Evolutionary conservation across 2,888 invertebrate species (phyloP), one percentile per base, ranked within the genome.

Genomic region (Yponomeuta cagnagella): DNA sequence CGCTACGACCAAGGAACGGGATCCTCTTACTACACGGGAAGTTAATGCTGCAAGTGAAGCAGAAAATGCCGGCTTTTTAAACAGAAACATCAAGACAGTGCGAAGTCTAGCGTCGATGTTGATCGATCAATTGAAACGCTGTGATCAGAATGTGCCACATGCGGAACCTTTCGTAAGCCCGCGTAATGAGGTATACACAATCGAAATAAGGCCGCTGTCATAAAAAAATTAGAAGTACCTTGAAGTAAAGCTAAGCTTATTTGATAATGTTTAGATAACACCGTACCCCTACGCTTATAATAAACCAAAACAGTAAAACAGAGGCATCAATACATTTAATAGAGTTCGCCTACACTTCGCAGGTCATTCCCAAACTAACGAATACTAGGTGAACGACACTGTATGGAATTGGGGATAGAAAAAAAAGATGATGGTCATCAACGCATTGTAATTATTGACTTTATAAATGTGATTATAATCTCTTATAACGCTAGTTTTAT

Each of bases 1-100:
- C 1, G 81, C 78, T 1, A 73, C 79, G 70, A 80, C 76, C 70
- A 84, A 78, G 71, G 15, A 58, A 58, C 52, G 15, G 3, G 15
- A 58, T 12, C 52, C 52, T 58, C 52, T 12, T 4, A 15, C 52
- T 2, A 58, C 15, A 12, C 12, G 52, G 15, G 15, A 15, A 15
- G 52, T 58, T 58, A 58, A 58, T 8, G 3, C 52, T 15, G 15
- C 12, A 58, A 58, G 52, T 58, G 52, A 58, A 58, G 2, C 15
- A 58, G 52, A 58, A 15, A 15, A 15, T 4, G 4, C 52, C 3
- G 52, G 1, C 15, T 4, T 15, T 15, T 15, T 58, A 12, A 3
- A 15, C 15, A 58, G 52, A 58, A 58, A 58, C 52, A 58, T 58
- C 52, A 12, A 58, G 52, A 58, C 52, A 12, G 52, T 12, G 4